A percentile compares a stretch with the other conserved stretches of the same genome.
These are phyloP conservation scores for Drosophila repletoides DNA, from an alignment of 1,140 invertebrate species.

Conservation along the genomic window DNA sequence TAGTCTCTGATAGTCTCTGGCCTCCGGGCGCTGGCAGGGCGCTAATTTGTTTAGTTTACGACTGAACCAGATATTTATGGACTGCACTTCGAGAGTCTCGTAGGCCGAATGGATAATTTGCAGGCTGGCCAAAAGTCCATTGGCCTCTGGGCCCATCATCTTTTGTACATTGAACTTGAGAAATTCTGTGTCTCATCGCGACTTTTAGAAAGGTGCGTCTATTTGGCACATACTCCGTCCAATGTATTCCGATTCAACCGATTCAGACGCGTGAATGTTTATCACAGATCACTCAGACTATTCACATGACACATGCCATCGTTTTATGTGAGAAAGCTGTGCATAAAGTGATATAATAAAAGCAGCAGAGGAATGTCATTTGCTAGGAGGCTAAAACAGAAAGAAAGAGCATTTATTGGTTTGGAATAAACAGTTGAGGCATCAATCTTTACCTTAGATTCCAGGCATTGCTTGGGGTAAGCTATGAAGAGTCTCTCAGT, in stretches of 20 bases:
- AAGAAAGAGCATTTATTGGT: too few species aligned
- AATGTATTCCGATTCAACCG: too few species aligned
- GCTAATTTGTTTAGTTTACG: conserved; percentile 67
- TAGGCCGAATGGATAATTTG: conserved; percentile 31
- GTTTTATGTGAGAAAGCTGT: too few species aligned
- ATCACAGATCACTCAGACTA: not conserved
- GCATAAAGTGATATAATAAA: too few species aligned
- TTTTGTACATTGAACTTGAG: conserved; percentile 55
- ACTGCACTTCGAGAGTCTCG: too few species aligned
- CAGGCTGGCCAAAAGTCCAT: conserved; percentile 29
- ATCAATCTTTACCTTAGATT: too few species aligned
- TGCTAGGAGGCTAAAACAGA: too few species aligned
- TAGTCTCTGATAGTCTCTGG: conserved; percentile 11
- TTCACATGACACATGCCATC: not conserved
- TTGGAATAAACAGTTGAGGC: too few species aligned
- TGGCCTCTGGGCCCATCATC: conserved; percentile 21
- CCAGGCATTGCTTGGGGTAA: too few species aligned
- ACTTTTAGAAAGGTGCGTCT: conserved; percentile 17
- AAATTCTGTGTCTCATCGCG: not conserved
- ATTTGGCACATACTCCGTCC: not conserved
- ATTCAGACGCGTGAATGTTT: not conserved
- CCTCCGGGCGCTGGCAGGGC: not conserved
- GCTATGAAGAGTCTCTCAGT: too few species aligned
- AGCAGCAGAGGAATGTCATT: too few species aligned
- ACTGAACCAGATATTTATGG: conserved; percentile 36